Evolutionary conservation across 2,113 vertebrate species (phyloP).

Genomic region (Benitochromis conjunctus): DNA sequence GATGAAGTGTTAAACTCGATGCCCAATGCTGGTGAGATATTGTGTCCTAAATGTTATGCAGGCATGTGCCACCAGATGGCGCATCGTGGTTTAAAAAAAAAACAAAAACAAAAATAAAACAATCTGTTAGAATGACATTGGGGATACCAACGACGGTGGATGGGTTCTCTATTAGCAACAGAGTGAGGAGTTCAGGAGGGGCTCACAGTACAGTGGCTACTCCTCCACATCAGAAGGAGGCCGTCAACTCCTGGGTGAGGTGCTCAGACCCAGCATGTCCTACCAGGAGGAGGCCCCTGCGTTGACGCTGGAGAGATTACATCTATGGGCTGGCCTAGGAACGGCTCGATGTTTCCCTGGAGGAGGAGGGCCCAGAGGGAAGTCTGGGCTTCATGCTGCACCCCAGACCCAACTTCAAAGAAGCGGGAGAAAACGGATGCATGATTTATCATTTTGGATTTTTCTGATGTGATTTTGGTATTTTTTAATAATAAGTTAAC

Average conservation of each 20-base stretch:
- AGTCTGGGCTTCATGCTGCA: background rate
- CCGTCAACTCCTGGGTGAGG: background rate
- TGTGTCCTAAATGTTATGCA: background rate
- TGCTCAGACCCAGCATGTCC: background rate
- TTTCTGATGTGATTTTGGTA: fast-evolving
- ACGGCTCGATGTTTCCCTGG: background rate
- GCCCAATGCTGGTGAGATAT: background rate
- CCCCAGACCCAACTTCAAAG: background rate
- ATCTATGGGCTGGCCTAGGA: background rate
- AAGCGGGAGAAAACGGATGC: background rate
- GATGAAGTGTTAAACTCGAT: no score
- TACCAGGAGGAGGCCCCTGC: background rate
- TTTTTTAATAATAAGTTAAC: background rate
- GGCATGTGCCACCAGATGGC: background rate
- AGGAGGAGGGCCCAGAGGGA: background rate
- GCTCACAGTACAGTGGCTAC: background rate
- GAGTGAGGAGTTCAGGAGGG: background rate
- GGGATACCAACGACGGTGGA: no score
- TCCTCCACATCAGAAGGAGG: background rate
- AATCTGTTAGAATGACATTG: background rate
- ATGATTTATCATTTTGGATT: background rate
- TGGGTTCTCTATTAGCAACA: background rate
- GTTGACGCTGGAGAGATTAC: background rate
- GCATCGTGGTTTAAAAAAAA: background rate
- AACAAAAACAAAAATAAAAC: no score